Evolutionary conservation across 2,113 vertebrate genomes (phyloP).

Genomic region (Myrmecobius fasciatus): DNA sequence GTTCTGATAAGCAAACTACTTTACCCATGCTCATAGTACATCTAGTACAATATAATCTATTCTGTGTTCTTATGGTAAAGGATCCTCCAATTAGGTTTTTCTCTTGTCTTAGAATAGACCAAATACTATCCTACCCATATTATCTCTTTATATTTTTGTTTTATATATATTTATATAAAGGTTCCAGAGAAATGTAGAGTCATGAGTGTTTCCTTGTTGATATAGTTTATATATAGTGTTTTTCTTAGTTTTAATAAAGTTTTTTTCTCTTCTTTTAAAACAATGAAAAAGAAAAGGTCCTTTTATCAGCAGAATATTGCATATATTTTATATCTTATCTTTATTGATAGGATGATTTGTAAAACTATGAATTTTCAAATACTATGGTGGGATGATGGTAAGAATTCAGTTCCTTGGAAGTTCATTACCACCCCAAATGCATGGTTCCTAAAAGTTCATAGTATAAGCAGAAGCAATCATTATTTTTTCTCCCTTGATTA

Average conservation of each 20-base stretch:
- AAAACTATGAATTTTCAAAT: not conserved
- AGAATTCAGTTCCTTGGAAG: not conserved
- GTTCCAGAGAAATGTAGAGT: not conserved
- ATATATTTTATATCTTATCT: not conserved
- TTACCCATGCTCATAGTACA: not conserved
- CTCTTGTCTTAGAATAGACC: not conserved
- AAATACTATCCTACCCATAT: not conserved
- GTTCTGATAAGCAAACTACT: not conserved
- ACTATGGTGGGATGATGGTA: not conserved
- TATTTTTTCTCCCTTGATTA: not conserved
- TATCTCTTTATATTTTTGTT: not conserved
- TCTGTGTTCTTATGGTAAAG: not conserved
- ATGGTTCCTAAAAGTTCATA: not conserved
- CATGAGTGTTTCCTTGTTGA: not conserved
- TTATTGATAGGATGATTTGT: not conserved
- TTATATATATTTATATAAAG: not conserved
- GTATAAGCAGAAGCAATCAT: not conserved
- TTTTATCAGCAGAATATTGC: not conserved
- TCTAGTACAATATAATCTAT: not conserved
- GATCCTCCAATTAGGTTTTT: not conserved
- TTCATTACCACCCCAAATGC: not conserved
- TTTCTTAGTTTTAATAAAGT: not conserved
- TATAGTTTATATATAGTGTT: not conserved
- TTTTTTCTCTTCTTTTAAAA: not conserved
- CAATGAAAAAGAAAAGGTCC: not conserved